Evolutionary conservation across 2,113 vertebrate species (phyloP).

Genomic region (Haplochromis burtoni): DNA sequence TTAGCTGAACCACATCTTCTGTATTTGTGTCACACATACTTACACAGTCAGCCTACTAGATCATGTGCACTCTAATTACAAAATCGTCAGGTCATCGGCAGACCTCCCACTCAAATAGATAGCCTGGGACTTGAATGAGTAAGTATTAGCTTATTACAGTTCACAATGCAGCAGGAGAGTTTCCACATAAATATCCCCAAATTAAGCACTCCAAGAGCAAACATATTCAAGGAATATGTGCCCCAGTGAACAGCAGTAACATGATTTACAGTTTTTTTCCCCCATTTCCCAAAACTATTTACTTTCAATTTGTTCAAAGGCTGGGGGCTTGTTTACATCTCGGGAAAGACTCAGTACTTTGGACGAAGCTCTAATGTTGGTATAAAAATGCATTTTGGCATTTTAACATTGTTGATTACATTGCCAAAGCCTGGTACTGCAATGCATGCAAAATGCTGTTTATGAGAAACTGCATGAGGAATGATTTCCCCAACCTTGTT

Average conservation of each 20-base stretch:
- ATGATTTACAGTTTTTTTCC: background rate
- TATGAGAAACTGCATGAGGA: slow-evolving; percentile 10
- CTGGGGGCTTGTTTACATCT: slow-evolving; percentile 25
- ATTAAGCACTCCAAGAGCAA: background rate
- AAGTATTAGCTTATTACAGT: background rate
- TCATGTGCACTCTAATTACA: background rate
- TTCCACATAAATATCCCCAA: background rate
- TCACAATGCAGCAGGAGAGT: background rate
- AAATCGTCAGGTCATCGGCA: slow-evolving; percentile 8
- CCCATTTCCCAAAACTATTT: slow-evolving; percentile 1
- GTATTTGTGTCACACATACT: background rate
- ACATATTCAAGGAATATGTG: background rate
- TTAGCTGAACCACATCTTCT: background rate
- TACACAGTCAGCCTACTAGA: background rate
- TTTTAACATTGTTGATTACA: slow-evolving; percentile 18
- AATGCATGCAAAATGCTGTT: slow-evolving; percentile 34
- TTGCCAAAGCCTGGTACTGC: background rate
- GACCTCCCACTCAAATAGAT: background rate
- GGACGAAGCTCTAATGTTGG: slow-evolving; percentile 12
- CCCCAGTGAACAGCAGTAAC: background rate
- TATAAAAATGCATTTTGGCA: background rate
- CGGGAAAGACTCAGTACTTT: background rate
- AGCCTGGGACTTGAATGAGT: background rate
- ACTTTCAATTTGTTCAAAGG: slow-evolving; percentile 16
- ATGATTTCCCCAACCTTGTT: background rate